A percentile compares a stretch with the other conserved stretches of the same genome.
Evolutionary conservation across 1,140 invertebrate genomes (phyloP).

Genomic region (Brachionus sp.): DNA sequence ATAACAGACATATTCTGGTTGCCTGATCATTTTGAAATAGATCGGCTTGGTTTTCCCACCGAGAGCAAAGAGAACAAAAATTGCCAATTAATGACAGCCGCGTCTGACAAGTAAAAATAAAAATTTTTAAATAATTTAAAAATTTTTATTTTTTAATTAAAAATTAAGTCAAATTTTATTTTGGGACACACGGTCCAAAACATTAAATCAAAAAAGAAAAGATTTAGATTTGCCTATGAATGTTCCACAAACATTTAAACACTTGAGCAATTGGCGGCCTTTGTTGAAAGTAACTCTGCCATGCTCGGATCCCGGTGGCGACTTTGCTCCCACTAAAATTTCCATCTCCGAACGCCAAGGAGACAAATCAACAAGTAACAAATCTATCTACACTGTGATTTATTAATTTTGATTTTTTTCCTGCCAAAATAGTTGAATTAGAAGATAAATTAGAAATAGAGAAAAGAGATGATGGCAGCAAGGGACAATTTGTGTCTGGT

Average conservation of each 20-base stretch:
- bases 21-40: conserved; percentile 59
- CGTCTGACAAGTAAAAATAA: conserved; percentile 54
- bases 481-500: conserved; percentile 48
- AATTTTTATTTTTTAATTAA: too few species aligned
- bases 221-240: conserved; percentile 26
- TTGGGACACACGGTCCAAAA: conserved; percentile 58
- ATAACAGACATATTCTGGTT: conserved; percentile 60
- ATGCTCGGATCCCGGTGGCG: conserved; percentile 58
- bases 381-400: background rate
- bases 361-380: conserved; percentile 50
- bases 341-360: conserved; percentile 56
- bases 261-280: conserved; percentile 59
- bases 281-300: conserved; percentile 52
- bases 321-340: conserved; percentile 58
- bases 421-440: too few species aligned
- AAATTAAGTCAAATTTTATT: conserved; percentile 51
- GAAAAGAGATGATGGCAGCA: conserved; percentile 48
- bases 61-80: conserved; percentile 54
- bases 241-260: conserved; percentile 53
- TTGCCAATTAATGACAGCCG: conserved; percentile 57
- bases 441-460: conserved; percentile 48
- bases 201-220: conserved; percentile 49
- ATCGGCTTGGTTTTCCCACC: conserved; percentile 56
- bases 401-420: too few species aligned
- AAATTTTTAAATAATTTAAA: conserved; percentile 48